Evolutionary conservation across 37 sponge, comb jelly and placozoan genomes (phyloP).

Genomic region (Ianthella basta): DNA sequence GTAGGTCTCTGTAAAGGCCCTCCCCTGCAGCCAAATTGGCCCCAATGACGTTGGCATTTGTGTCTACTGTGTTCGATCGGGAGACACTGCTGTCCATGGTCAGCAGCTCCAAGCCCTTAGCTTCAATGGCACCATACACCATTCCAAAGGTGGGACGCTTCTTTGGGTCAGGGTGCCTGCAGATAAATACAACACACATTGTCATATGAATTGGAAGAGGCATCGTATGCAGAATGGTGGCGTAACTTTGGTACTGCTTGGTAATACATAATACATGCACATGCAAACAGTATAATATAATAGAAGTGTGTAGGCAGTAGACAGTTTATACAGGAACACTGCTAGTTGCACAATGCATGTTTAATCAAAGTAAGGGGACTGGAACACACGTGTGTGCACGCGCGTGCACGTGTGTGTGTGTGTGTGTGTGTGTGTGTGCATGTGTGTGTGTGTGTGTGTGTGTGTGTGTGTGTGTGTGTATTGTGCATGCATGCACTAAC

Average conservation of each 20-base stretch:
- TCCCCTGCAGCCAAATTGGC: not conserved
- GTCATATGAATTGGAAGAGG: no score
- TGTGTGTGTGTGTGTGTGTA: constrained; percentile 16
- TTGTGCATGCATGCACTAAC: not conserved
- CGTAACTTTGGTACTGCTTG: no score
- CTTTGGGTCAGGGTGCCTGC: constrained; percentile 16
- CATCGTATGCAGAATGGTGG: no score
- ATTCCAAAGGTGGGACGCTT: constrained; percentile 1
- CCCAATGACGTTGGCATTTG: not conserved
- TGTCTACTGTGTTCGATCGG: not conserved
- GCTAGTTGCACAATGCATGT: no score
- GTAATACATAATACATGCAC: no score
- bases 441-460: constrained; percentile 28
- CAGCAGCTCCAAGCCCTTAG: not conserved
- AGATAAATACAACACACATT: no score
- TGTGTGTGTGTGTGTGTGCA: constrained; percentile 32
- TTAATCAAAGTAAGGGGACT: no score
- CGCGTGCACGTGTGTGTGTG: constrained; percentile 23
- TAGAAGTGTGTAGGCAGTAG: no score
- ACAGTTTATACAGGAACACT: no score
- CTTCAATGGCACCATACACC: not conserved
- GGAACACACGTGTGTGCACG: not conserved
- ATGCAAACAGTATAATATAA: no score
- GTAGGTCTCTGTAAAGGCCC: not conserved
- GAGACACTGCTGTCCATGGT: no score